Percentiles rank a stretch among this genome's conserved stretches.
These are phyloP conservation scores for Pseudanteris insignis DNA, from an alignment of 2,888 invertebrate species.

Conservation along the genomic window DNA sequence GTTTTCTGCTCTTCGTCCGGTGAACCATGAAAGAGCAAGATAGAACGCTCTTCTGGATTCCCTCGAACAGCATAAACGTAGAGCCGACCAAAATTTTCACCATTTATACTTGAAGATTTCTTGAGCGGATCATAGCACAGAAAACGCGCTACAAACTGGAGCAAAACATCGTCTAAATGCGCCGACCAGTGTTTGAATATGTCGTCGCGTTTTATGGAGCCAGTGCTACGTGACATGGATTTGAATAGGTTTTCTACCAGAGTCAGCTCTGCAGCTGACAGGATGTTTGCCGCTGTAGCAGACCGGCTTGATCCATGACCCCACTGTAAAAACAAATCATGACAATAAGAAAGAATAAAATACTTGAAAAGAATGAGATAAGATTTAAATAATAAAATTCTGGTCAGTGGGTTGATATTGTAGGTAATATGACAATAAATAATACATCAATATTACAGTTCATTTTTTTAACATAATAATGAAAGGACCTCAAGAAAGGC, in stretches of 20 bases:
- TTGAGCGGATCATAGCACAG: constrained; percentile 63
- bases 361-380: too few species aligned
- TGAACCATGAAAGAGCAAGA: constrained; percentile 57
- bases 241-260: constrained; percentile 64
- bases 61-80: constrained; percentile 63
- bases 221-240: constrained; percentile 64
- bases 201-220: constrained; percentile 64
- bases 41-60: constrained; percentile 59
- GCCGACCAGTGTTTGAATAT: constrained; percentile 65
- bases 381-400: too few species aligned
- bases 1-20: constrained; percentile 60
- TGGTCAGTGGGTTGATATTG: too few species aligned
- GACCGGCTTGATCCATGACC: constrained; percentile 63
- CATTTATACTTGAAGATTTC: constrained; percentile 59
- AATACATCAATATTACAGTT: too few species aligned
- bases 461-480: too few species aligned
- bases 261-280: constrained; percentile 61
- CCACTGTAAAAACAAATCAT: constrained; percentile 56
- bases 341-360: too few species aligned
- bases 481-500: too few species aligned
- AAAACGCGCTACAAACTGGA: constrained; percentile 62
- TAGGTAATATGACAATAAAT: too few species aligned
- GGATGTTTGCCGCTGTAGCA: constrained; percentile 59
- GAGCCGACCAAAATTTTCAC: constrained; percentile 61
- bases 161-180: constrained; percentile 59